Evolutionary conservation across 2,888 invertebrate genomes (phyloP), one percentile per base, ranked within the genome.

Genomic region (Lepidocyrtinus sp.): DNA sequence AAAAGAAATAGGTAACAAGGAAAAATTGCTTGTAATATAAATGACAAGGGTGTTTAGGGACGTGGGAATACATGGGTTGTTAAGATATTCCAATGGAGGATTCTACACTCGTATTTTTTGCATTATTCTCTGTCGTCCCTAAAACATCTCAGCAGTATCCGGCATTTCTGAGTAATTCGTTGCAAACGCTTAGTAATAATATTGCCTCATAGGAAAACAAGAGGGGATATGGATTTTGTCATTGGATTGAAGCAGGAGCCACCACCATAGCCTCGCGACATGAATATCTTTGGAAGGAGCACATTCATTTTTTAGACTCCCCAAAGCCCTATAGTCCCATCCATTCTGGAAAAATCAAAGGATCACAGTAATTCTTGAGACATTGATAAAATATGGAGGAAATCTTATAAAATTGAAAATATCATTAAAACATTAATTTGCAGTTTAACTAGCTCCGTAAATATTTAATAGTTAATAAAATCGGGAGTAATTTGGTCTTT

Each of bases 11-110:
- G 76, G 76, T 76, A 76, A 76, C 76, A 71, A 70, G 65, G 71
- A 76, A 76, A 76, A 76, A 76, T 76, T 76, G 76, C 76, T 71
- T 70, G 76, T 71, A 76, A 76, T 76, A 76, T 76, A 76, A 76
- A 76, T 76, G 76, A 76, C 76, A 76, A 76, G 76, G 61, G 71
- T 76, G 76, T 76, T 76, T 71, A 76, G 76, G 59, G 76, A 76
- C 76, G 69, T 76, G 76, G 76, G 75, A 75, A 76, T 76, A 70
- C 70, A 76, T 70, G 70, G 70, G 71, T 70, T 76, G 76, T 71
- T 76, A 76, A 76, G 76, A 76, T 76, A 76, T 76, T 76, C 65
- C 76, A 76, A 76, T 76, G 76, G 70, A n/a, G 76, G 71, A 79
- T 79, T 74, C 79, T 68, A 22, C 69, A 73, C 79, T 73, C 79